Conservation (phyloP, 2,888 invertebrate genomes). For the Cyclophora punctaria region DNA sequence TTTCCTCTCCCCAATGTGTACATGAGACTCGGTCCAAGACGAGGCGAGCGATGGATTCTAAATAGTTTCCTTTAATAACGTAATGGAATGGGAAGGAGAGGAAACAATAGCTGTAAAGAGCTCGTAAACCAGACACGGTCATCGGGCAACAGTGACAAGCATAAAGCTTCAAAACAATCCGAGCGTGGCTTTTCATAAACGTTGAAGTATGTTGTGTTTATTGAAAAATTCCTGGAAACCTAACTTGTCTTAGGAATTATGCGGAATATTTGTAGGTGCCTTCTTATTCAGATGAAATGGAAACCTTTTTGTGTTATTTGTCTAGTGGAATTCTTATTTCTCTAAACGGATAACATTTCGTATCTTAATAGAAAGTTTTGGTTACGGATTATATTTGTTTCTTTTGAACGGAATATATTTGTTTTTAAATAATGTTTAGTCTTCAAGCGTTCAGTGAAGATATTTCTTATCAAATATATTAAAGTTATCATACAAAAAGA, state of each 20-base stretch:
- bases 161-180: constrained; percentile 33
- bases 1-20: constrained; percentile 22
- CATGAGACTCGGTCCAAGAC: neutral
- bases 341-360: too few species aligned
- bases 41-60: constrained; percentile 19
- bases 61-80: constrained; percentile 8
- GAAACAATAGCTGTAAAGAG: constrained; percentile 40
- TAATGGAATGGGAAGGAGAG: constrained; percentile 7
- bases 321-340: too few species aligned
- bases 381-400: too few species aligned
- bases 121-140: constrained; percentile 42
- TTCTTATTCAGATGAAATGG: neutral
- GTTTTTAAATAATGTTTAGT: too few species aligned
- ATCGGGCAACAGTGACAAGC: constrained; percentile 35
- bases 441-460: too few species aligned
- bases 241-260: constrained; percentile 5
- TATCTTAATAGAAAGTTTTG: too few species aligned
- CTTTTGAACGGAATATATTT: too few species aligned
- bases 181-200: constrained; percentile 27
- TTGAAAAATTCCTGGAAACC: constrained; percentile 22
- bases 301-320: too few species aligned
- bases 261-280: neutral
- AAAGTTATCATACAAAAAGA: too few species aligned
- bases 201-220: constrained; percentile 21
- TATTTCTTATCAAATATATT: too few species aligned